Evolutionary conservation across 2,113 vertebrate genomes (phyloP), one percentile per base, ranked within the genome.

Genomic region (Euleptes europaea): DNA sequence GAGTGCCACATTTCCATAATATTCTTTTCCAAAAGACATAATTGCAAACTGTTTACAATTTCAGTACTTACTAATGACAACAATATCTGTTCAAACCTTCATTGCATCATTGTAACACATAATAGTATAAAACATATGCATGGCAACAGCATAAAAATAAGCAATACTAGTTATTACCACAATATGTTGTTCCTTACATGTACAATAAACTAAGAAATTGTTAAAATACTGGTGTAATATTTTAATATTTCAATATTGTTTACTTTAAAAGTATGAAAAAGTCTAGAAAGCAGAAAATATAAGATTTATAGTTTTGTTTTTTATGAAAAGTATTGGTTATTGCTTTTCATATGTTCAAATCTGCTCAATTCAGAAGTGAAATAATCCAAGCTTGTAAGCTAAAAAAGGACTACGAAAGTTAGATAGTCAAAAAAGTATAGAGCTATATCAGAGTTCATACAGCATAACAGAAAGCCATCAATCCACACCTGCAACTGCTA

Each of bases 331-430:
- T 38, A 35, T n/a, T 42, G 11, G 47, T n/a, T 49, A 75, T n/a
- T n/a, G 4, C 12, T 49, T 14, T 42, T 21, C 7, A 72, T 6
- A 40, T 42, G 47, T 87, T 44, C 84, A 83, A 75, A 3, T 31
- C 71, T 76, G 42, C 19, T 63, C 26, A 38, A 65, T 80, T 84
- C 65, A 40, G 28, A 78, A 49, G 1, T 78, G 85, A 88, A 84
- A 12, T 71, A 78, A 90, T 91, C 49, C 17, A 1, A 80, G 60
- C 60, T 17, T 57, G 80, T 42, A 26, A 33, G 63, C 15, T 49
- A 2, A 4, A 60, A 88, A 89, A 86, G 65, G 21, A 40, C 69
- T 31, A 38, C 12, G 76, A 7, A 83, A 8, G 51, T 28, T 80
- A 19, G 38, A 75, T 42, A 88, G 40, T 7, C 69, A 31, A 38